Evolutionary conservation across 2,797 vertebrate species (phyloP), one percentile per base, ranked within the genome.

Genomic region (Chaetophractus vellerosus): DNA sequence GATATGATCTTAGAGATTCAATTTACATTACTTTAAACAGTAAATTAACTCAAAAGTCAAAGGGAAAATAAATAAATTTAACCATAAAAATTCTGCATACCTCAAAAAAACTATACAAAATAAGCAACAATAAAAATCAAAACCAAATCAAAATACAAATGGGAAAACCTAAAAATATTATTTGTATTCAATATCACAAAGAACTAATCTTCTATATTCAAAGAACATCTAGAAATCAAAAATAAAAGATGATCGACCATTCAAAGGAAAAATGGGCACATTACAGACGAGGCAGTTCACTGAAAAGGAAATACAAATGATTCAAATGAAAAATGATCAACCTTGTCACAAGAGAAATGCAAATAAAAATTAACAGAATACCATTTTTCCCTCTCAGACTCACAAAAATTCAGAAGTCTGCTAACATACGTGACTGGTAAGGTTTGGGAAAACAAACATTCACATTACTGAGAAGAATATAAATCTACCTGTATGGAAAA

Each of bases 41-140:
- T n/a, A n/a, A n/a, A n/a, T 21, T 79, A 95, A 59, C 64, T 74
- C 63, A 52, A 90, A 83, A 19, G 66, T 90, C 10, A 64, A 57
- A 81, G 66, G 57, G 66, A 94, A 88, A 90, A 71, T 82, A 64
- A 76, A 92, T n/a, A n/a, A n/a, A n/a, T n/a, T n/a, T n/a, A n/a
- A 63, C 31, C 31, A 89, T 41, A 88, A 75, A 81, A 83, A 69
- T 9, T 48, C 57, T 66, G 21, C 3, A 81, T 24, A 6, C n/a
- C n/a, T 69, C 28, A 6, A 75, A 84, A 74, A 64, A 24, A 28
- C 50, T 71, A 83, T 4, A 93, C 14, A 93, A 83, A 96, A 21
- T 9, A 63, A 63, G n/a, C 15, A 76, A 33, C 64, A 66, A 33
- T 33, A 6, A 7, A 33, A 33, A 66, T 45, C 41, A 45, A 45